phyloP scores from a whole-genome alignment of 2,113 vertebrate genomes.

The Fregata magnificens region DNA sequence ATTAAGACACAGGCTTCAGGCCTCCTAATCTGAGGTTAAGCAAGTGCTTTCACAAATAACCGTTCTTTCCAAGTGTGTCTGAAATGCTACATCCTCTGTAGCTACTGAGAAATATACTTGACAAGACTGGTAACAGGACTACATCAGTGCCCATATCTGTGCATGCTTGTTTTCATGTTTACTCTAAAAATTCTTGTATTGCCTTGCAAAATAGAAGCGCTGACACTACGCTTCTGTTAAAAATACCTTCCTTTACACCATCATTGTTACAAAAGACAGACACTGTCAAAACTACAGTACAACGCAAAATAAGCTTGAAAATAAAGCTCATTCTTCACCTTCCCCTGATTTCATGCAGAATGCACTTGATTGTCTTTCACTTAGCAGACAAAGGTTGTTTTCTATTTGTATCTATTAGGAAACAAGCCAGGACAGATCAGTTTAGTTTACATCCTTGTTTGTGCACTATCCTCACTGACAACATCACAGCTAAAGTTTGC shows the following conservation, averaged over 20 bases:
- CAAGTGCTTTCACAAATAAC: not conserved
- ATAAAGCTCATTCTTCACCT: not conserved
- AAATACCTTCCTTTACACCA: not conserved
- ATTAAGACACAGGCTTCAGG: not conserved
- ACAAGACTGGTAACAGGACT: not conserved
- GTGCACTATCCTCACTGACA: not conserved
- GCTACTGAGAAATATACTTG: not conserved
- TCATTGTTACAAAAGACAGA: not conserved
- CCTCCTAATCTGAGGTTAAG: not conserved
- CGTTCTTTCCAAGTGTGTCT: not conserved
- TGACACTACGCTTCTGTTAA: not conserved
- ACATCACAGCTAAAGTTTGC: not conserved
- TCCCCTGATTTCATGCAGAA: not conserved
- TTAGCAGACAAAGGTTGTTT: not conserved
- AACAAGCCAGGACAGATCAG: not conserved
- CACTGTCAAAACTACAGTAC: not conserved
- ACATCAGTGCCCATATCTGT: not conserved
- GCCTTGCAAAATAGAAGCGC: not conserved
- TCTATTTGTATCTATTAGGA: not conserved
- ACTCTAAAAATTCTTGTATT: not conserved
- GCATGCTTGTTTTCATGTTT: not conserved
- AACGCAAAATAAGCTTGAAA: not conserved
- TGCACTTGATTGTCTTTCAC: not conserved
- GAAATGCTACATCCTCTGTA: not conserved
- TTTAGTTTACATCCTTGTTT: not conserved